Base-by-base conservation (phyloP, 2,888 invertebrate genomes). In the Tetramorium bicarinatum region DNA sequence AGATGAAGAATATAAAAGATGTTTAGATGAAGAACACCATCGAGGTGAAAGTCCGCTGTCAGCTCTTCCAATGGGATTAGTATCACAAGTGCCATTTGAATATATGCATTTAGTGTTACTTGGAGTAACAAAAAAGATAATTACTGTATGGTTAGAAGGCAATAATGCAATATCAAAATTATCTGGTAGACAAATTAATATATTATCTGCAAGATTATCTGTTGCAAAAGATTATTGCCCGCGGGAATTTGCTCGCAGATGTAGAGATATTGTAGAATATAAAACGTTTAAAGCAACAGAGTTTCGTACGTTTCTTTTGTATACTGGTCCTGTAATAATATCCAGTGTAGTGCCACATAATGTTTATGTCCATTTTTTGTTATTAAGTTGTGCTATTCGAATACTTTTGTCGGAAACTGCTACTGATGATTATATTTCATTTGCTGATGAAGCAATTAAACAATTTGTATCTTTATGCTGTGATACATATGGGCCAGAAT, bases 291-390 rank as follows among this genome's bases (percentile, higher is more conserved):
- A 66, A 6, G 25, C 66, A 11, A 66, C 66, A 3, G 47, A 67
- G n/a, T 49, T 47, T 29, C 49, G 29, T 67, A 67, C 18, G 13
- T 49, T 67, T 67, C 21, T 67, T n/a, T 21, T 52, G 34, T 69
- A 69, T 11, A 69, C 49, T 7, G 29, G 67, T 8, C 21, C 41
- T 66, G 29, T 66, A 25, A 18, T 18, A 49, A 67, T 34, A 34
- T 34, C 29, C 29, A 1, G 29, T 13, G 49, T 69, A 0, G 18
- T 67, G 11, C 11, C 49, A 25, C 66, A 25, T 1, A 13, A 69
- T 34, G 49, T 69, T 69, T 69, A 52, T 69, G 6, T 52, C 34
- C 49, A 69, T 69, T 69, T 69, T 52, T 49, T 67, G 13, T 67
- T 67, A 13, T 49, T 49, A 49, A 21, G n/a, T 0, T 49, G 67